Evolutionary conservation across 1,140 invertebrate genomes (phyloP), one percentile per base, ranked within the genome.

Genomic region (Belonocnema kinseyi): DNA sequence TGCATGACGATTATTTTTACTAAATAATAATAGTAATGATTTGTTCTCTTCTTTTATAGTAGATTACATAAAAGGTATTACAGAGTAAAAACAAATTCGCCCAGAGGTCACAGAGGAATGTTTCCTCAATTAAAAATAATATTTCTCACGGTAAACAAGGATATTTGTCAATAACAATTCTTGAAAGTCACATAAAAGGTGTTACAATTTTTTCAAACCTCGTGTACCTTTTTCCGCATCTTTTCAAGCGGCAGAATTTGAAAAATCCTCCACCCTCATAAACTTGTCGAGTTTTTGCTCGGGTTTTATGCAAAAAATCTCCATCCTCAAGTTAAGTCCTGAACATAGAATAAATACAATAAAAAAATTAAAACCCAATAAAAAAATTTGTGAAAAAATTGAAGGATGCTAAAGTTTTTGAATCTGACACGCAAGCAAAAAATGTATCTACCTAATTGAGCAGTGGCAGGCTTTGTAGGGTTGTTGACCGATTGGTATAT

Each of bases 401-500:
- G 11, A 33, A 16, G 58, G 21, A 33, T 66, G 17, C 12, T 66
- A 13, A 66, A 66, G 16, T 66, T 33, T 40, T 66, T 66, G 33
- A 33, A 13, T 61, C 21, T 16, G 21, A 46, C 40, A 46, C 10
- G 40, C 21, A 61, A 40, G 61, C 13, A 46, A 66, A 46, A 66
- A 66, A 61, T 5, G 33, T 4, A 61, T 2, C 19, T 26, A 11
- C 40, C 40, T 46, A 46, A 46, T 46, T 46, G 40, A 46, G 40
- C 40, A 46, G 7, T 46, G 40, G 40, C 40, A 46, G 12, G 33
- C 58, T 61, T 46, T 66, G 17, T 26, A 14, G 19, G 56, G 17
- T 58, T 58, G 4, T 40, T 66, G 61, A 66, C 61, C 61, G 26
- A 66, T 66, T 66, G 61, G 40, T 66, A 66, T 81, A 71, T 75